Base-by-base conservation (phyloP, 2,888 invertebrate species). In the Incurvaria masculella region DNA sequence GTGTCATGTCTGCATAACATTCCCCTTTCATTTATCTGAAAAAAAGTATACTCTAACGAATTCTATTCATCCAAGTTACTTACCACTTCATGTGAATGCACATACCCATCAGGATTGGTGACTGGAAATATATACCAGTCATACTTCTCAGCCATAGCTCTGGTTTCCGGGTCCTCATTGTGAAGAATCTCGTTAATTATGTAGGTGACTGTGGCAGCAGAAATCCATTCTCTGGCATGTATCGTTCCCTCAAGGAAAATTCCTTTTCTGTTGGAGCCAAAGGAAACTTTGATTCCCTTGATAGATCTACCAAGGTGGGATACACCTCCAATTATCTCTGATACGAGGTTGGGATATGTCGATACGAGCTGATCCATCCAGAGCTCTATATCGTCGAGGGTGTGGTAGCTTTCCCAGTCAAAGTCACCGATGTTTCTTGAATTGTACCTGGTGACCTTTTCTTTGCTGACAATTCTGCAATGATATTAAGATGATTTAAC, bases 81-180 rank as follows among this genome's bases (percentile, higher is more conserved):
- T 14, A 33, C 33, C 51, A 61, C 68, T 2, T 74, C 72, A 57
- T 86, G 85, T 0, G 86, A 82, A 58, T 83, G 87, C 2, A 60
- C 80, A 60, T 87, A 89, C n/a, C 89, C 89, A 68, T 90, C 89
- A 26, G 88, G 88, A 63, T 90, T 90, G 2, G 80, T 68, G 0
- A 86, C 82, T 0, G 90, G 89, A 49, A 91, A 76, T 51, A 91
- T 79, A 59, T 89, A 86, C 88, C 89, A 91, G 56, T 89, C 86
- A 54, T 86, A 84, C 47, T 74, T 74, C 52, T 87, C 82, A 1
- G 87, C 84, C 57, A 89, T 63, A 10, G 67, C 61, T 20, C 82
- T 72, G 0, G 86, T 72, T 23, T 68, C 69, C 1, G 74, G 55
- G 53, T 87, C 79, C 1, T 61, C 60, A 38, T 85, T 86, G 1